Base-by-base conservation (phyloP, 2,113 vertebrate genomes). In the Triplophysa dalaica region DNA sequence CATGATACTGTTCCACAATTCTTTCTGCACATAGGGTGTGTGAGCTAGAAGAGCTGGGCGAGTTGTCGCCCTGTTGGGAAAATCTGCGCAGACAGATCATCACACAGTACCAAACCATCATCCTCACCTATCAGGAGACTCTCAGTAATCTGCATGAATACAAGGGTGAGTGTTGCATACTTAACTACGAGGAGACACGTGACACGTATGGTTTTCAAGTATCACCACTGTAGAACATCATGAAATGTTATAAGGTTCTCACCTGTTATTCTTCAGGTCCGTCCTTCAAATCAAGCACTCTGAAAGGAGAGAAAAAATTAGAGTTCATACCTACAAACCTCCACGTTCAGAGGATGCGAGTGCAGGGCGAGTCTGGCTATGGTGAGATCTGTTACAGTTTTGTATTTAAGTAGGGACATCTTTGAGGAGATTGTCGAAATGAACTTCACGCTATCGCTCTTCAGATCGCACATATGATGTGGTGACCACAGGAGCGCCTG, bases 311-410 rank as follows among this genome's bases (percentile, higher is more conserved):
- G 89, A 96, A 94, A 89, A 98, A 96, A 85, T 85, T 99, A 87
- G 98, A 99, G 91, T 99, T 99, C 48, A 95, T 99, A 82, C 96
- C 98, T 43, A 99, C 96, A 0, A 99, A 99, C 92, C 93, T 99
- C 82, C 98, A 99, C 81, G 93, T 99, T 85, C 98, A 99, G 82
- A 94, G 97, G 87, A 99, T 99, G 95, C 93, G 97, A 90, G 98
- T 99, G 64, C 97, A 98, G 84, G 98, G 97, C 63, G 95, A 98
- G 81, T 92, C 94, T 65, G 96, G 95, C 86, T 96, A 96, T 79
- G 96, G 97, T 99, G 90, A 24, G 41, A 70, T 8, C 22, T 48
- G 1, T 16, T 8, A 2, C 26, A 33, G 24, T 45, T 45, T 45
- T 45, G 43, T 22, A 38, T 63, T 62, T 63, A 13, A 72, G 1